phyloP scores from a whole-genome alignment of 2,113 vertebrate genomes.

The Bufo gargarizans region DNA sequence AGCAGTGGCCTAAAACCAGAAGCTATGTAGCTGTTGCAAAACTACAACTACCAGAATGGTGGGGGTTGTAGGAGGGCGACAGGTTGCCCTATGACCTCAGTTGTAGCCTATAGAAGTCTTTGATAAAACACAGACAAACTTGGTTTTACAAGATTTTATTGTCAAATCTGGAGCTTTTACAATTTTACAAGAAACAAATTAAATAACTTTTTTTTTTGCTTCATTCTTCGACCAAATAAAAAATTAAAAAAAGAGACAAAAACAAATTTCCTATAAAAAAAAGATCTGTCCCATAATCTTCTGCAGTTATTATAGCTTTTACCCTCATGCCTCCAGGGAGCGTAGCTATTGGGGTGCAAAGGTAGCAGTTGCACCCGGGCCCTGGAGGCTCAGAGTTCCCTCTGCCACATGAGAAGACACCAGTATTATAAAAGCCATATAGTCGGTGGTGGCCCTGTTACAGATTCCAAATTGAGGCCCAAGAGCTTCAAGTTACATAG shows the following conservation, averaged over 20 bases:
- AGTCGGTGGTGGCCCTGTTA: not conserved
- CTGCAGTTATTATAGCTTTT: not conserved
- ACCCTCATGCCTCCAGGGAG: not conserved
- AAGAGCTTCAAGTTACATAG: no score
- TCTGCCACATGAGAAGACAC: no score
- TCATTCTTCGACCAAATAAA: conserved; percentile 50
- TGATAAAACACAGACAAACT: conserved; percentile 35
- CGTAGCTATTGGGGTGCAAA: not conserved
- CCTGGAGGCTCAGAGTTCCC: not conserved
- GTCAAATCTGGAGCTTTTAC: conserved; percentile 76
- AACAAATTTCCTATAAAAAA: conserved; percentile 60
- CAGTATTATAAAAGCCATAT: no score
- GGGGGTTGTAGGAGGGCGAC: no score
- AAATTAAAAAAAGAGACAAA: conserved; percentile 55
- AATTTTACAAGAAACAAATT: conserved; percentile 73
- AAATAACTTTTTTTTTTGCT: conserved; percentile 27
- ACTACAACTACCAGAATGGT: no score
- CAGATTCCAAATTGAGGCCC: not conserved
- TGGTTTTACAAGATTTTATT: conserved; percentile 79
- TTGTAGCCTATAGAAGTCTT: not conserved
- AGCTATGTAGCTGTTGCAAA: no score
- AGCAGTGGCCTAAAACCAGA: no score
- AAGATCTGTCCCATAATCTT: conserved; percentile 24
- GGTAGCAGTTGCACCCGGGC: not conserved
- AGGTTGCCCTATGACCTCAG: not conserved